phyloP scores from a whole-genome alignment of 1,140 invertebrate genomes.

The Uloborus diversus region DNA sequence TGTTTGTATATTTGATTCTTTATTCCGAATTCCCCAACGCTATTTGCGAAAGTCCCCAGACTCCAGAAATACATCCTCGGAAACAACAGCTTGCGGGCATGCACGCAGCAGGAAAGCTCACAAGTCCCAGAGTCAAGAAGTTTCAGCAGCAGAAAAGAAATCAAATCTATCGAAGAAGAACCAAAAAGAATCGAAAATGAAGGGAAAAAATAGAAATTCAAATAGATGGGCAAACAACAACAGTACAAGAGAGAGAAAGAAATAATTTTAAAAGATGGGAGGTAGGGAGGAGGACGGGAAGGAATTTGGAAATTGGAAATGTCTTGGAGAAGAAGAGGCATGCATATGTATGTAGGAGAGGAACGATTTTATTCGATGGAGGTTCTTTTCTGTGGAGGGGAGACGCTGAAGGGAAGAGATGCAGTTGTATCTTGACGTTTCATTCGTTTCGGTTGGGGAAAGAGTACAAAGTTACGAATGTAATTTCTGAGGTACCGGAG shows the following conservation, averaged over 20 bases:
- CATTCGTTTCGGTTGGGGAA: neutral
- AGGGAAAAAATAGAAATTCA: neutral
- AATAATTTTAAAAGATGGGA: conserved; percentile 43
- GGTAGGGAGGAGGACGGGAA: neutral
- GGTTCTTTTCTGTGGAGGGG: conserved; percentile 11
- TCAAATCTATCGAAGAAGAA: neutral
- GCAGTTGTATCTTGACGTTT: conserved; percentile 40
- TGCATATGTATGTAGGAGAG: conserved; percentile 37
- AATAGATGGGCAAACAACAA: conserved; percentile 55
- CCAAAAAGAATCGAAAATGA: neutral
- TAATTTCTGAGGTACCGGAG: no score
- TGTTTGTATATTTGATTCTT: no score
- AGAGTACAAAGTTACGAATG: neutral
- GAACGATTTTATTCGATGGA: conserved; percentile 51
- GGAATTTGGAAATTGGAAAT: conserved; percentile 41
- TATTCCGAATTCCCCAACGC: no score
- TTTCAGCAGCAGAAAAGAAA: neutral
- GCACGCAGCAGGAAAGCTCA: no score
- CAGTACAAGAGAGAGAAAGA: conserved; percentile 28
- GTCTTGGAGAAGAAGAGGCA: conserved; percentile 19
- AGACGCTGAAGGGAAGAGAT: conserved; percentile 14
- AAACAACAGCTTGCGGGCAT: conserved; percentile 53
- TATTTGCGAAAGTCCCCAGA: no score
- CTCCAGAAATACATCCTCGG: conserved; percentile 31
- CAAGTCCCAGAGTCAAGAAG: conserved; percentile 29